Evolutionary conservation across 2,888 invertebrate genomes (phyloP).

Genomic region (Drosophila gaucha): DNA sequence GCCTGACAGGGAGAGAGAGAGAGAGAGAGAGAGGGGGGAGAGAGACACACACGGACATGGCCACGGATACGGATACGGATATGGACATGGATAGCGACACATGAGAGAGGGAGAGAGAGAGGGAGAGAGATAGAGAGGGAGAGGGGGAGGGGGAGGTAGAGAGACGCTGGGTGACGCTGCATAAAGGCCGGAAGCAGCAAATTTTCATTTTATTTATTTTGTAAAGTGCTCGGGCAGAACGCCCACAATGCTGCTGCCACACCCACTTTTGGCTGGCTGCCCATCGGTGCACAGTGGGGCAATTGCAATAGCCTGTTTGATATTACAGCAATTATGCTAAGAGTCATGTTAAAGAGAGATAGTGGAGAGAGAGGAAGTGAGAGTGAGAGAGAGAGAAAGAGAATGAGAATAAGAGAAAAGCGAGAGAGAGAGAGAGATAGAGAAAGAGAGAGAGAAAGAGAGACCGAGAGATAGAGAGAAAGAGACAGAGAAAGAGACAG

Average conservation of each 20-base stretch:
- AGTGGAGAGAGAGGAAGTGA: background rate
- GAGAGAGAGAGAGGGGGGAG: background rate
- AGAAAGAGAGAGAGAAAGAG: background rate
- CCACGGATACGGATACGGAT: slow-evolving; percentile 69
- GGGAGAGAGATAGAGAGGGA: background rate
- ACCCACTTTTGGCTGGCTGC: slow-evolving; percentile 6
- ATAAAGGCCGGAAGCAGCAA: slow-evolving; percentile 76
- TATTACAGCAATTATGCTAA: background rate
- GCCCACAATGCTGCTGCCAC: slow-evolving; percentile 20
- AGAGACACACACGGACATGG: slow-evolving; percentile 63
- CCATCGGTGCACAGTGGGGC: slow-evolving; percentile 16
- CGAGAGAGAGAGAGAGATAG: background rate
- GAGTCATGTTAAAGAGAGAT: background rate
- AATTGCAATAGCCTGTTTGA: background rate
- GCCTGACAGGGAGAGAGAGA: background rate
- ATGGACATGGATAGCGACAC: slow-evolving; percentile 61
- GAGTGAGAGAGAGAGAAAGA: background rate
- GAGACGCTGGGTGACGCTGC: slow-evolving; percentile 42
- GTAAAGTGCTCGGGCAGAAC: slow-evolving; percentile 67
- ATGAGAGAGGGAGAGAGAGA: background rate
- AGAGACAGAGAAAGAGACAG: background rate
- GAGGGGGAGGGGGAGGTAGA: background rate
- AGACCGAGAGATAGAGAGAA: background rate
- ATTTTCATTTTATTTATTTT: slow-evolving; percentile 80
- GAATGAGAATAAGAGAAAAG: background rate